These are phyloP conservation scores for Allygus modestus DNA, from an alignment of 2,888 invertebrate species.

Conservation along the genomic window DNA sequence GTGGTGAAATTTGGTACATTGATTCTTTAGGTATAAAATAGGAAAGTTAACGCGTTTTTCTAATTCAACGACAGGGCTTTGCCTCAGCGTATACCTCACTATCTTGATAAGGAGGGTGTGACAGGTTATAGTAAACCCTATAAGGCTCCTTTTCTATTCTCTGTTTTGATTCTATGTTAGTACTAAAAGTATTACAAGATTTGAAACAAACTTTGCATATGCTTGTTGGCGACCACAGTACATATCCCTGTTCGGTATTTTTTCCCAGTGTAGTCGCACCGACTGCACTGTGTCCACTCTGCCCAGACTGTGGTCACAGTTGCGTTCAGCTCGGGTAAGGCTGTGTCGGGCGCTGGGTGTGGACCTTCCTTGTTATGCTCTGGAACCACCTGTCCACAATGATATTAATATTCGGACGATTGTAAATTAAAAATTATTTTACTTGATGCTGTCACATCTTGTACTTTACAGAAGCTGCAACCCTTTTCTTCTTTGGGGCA, in stretches of 20 bases:
- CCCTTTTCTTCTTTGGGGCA: neutral
- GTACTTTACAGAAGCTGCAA: neutral
- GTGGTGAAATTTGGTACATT: too few species aligned
- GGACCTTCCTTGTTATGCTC: neutral
- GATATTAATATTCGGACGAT: neutral
- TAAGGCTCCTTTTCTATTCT: too few species aligned
- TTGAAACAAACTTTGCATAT: neutral
- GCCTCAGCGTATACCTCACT: too few species aligned
- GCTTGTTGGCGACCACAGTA: conserved; percentile 53
- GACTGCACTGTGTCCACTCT: conserved; percentile 82
- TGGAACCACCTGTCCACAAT: conserved; percentile 13
- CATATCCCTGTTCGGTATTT: conserved; percentile 81
- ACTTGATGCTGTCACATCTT: neutral
- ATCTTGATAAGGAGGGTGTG: too few species aligned
- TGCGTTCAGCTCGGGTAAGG: conserved; percentile 73
- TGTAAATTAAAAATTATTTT: neutral
- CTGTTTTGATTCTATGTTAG: too few species aligned
- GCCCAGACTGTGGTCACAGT: conserved; percentile 79
- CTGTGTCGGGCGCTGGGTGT: conserved; percentile 71
- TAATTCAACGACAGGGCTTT: too few species aligned
- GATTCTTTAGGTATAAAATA: too few species aligned
- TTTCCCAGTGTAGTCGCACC: conserved; percentile 79
- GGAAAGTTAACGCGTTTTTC: too few species aligned
- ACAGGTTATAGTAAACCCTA: too few species aligned
- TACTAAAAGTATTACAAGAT: too few species aligned